phyloP scores from a whole-genome alignment of 2,888 invertebrate species.

The Macrophya annulata region DNA sequence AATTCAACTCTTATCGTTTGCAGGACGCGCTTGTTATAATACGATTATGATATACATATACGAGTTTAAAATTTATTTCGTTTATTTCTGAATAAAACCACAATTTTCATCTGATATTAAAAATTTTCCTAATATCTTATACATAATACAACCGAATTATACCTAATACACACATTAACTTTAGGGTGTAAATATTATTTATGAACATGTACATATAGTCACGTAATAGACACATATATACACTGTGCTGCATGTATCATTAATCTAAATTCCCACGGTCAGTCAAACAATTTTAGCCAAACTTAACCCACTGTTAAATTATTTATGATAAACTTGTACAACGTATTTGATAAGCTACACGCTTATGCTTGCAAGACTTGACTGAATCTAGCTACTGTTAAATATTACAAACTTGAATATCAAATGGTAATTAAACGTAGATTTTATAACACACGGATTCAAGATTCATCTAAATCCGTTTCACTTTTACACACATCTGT shows the following conservation, averaged over 20 bases:
- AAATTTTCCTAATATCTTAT: too few relatives aligned
- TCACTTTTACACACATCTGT: background rate
- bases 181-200: background rate
- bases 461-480: background rate
- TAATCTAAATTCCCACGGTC: constrained; percentile 28
- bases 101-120: background rate
- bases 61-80: background rate
- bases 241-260: constrained; percentile 10
- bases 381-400: too few relatives aligned
- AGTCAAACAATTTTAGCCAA: background rate
- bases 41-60: background rate
- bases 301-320: constrained; percentile 16
- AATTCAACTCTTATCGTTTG: too few relatives aligned
- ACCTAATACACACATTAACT: background rate
- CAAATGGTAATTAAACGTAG: background rate
- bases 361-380: background rate
- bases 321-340: constrained; percentile 15
- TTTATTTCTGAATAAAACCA: background rate
- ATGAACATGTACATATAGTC: background rate
- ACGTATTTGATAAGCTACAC: background rate
- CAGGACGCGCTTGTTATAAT: too few relatives aligned
- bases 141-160: too few relatives aligned
- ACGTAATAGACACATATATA: constrained; percentile 7
- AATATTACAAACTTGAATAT: background rate
- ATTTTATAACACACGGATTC: background rate